Base-by-base conservation (phyloP, 2,113 vertebrate genomes). In the Myrmecophaga tridactyla region DNA sequence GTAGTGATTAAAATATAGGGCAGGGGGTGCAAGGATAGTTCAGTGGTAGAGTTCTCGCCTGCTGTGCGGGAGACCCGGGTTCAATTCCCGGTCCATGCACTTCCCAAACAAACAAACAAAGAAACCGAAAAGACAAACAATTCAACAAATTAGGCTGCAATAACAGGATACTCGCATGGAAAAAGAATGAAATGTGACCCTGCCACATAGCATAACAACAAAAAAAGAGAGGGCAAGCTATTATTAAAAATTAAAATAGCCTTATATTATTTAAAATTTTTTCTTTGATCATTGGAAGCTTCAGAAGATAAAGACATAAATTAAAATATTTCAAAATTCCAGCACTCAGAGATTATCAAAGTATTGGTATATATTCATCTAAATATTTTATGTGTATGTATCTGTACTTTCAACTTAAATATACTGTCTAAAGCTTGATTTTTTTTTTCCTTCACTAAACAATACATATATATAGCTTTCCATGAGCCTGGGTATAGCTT, bases 261-360 rank as follows among this genome's bases (percentile, higher is more conserved):
- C 88, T 75, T 58, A 27, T 76, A 75, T 87, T 90, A 67, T 67
- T 93, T 94, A 83, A 88, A 51, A 60, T 41, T 23, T 48, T 65
- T 34, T 10, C 51, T 73, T 60, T 94, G 21, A 39, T 86, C 29
- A 77, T 82, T 65, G 62, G 81, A 94, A 85, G 70, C 31, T 58
- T 46, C 39, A 95, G 75, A 83, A 96, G 76, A 86, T 60, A 95
- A 81, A 48, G 58, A 77, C 15, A 84, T 76, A 75, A 83, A 29
- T 86, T 48, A 77, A 89, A 82, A 89, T 41, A 36, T 41, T 92
- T 92, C 43, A 86, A 72, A 94, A 70, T 81, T 69, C 56, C 10
- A 75, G 23, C 46, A 75, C 13, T 72, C 60, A 27, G 51, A 36
- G 11, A 67, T 69, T 31, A 39, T 75, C 39, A 41, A 0, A 31